Evolutionary conservation across 1,140 invertebrate species (phyloP).

Genomic region (Cardiocondyla obscurior): DNA sequence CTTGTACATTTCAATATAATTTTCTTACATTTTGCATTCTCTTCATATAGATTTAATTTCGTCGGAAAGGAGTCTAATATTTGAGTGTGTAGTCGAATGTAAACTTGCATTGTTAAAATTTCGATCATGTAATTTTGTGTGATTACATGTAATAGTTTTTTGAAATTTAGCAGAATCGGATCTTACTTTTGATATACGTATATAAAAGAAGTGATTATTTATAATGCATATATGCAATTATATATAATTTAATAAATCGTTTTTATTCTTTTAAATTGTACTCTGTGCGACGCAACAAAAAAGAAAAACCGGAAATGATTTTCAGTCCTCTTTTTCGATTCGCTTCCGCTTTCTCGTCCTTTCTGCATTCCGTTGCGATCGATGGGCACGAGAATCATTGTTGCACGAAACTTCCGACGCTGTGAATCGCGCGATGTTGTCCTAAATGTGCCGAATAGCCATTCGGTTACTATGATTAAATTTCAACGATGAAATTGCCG

Average conservation of each 20-base stretch:
- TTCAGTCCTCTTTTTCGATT: constrained; percentile 27
- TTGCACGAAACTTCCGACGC: constrained; percentile 21
- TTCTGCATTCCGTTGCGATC: constrained; percentile 33
- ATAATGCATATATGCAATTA: no score
- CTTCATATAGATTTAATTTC: not conserved
- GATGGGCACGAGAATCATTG: not conserved
- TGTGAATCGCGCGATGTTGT: constrained; percentile 23
- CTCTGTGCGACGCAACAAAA: not conserved
- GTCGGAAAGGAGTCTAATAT: not conserved
- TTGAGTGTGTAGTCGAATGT: no score
- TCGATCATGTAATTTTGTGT: no score
- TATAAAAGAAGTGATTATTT: no score
- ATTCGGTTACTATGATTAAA: constrained; percentile 24
- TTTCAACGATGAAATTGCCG: constrained; percentile 7
- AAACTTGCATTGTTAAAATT: no score
- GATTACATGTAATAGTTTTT: no score
- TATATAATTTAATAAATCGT: not conserved
- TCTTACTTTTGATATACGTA: no score
- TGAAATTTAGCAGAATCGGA: no score
- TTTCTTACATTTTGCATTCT: not conserved
- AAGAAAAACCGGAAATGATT: constrained; percentile 59
- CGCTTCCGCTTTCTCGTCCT: constrained; percentile 31
- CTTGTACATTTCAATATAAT: no score
- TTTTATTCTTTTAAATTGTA: not conserved
- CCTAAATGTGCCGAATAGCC: constrained; percentile 8